Base-by-base conservation (phyloP, 2,888 invertebrate genomes). In the Sussaba pulchella region DNA sequence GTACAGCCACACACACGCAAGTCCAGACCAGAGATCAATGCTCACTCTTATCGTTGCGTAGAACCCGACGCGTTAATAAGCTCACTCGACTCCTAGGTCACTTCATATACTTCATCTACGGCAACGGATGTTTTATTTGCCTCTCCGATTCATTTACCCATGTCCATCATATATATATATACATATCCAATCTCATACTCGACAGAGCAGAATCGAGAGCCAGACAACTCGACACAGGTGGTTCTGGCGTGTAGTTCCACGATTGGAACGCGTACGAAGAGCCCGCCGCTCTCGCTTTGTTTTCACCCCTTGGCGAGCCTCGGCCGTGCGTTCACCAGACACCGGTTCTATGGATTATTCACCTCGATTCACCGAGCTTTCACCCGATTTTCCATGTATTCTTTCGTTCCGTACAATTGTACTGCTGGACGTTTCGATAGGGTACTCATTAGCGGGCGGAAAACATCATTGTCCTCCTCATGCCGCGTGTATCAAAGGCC, bases 61-160 rank as follows among this genome's bases (percentile, higher is more conserved):
- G 54, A 39, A 54, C 47, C 45, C 14, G 26, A 66, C 45, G 66
- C 57, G 66, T 74, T 57, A 57, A 59, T 66, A 66, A 66, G 54
- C 57, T 57, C 57, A 21, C 57, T 66, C 43, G 2, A 21, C 19
- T 36, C 19, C 45, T 66, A 19, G 31, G 10, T 39, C 14, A 9
- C 24, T 67, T 21, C 24, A 17, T 67, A 17, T 59, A 47, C 24
- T 39, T 26, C 59, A 12, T 67, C 21, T 50, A 39, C 21, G 36
- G 17, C 45, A 43, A 45, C 14, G 5, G 41, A 69, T 72, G 82
- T 82, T 84, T 86, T 88, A 87, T 89, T 88, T 89, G 87, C 87
- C 84, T 86, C 86, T 86, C 86, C 88, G 86, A 89, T 89, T 87
- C 88, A 87, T 87, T 89, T 87, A 86, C 87, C 87, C n/a, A n/a